phyloP scores from a whole-genome alignment of 2,113 vertebrate genomes.

The Brachypodius melanocephalos region DNA sequence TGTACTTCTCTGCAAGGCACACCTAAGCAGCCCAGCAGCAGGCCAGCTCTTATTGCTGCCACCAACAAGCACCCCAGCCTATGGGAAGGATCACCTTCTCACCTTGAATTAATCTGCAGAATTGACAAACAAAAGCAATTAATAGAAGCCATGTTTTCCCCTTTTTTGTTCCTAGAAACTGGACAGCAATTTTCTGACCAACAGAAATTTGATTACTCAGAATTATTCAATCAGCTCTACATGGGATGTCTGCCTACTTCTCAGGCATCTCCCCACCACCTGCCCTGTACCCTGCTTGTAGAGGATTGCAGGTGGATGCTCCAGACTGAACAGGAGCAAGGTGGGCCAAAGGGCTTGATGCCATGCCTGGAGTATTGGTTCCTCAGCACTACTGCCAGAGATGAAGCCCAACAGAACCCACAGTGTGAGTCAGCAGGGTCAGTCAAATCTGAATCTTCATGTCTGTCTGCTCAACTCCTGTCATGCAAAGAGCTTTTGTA shows the following conservation, averaged over 20 bases:
- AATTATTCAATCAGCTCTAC: neutral
- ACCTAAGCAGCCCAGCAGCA: neutral
- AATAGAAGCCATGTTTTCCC: neutral
- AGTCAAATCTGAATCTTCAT: neutral
- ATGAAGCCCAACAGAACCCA: neutral
- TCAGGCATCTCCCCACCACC: neutral
- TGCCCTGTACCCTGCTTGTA: neutral
- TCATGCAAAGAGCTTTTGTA: neutral
- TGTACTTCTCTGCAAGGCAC: neutral
- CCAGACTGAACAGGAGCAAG: neutral
- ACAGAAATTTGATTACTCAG: neutral
- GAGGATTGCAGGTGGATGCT: neutral
- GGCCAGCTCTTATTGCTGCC: neutral
- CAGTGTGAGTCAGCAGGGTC: neutral
- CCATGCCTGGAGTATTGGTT: neutral
- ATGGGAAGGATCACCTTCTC: neutral
- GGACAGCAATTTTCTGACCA: neutral
- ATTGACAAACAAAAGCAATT: neutral
- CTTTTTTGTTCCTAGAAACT: neutral
- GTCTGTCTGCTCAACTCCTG: neutral
- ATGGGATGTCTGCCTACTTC: neutral
- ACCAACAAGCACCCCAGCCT: neutral
- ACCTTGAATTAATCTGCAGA: neutral
- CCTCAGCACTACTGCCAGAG: neutral
- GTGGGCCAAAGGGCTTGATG: neutral